Evolutionary conservation across 2,113 vertebrate species (phyloP), one percentile per base, ranked within the genome.

Genomic region (Boulengeromyrus knoepffleri): DNA sequence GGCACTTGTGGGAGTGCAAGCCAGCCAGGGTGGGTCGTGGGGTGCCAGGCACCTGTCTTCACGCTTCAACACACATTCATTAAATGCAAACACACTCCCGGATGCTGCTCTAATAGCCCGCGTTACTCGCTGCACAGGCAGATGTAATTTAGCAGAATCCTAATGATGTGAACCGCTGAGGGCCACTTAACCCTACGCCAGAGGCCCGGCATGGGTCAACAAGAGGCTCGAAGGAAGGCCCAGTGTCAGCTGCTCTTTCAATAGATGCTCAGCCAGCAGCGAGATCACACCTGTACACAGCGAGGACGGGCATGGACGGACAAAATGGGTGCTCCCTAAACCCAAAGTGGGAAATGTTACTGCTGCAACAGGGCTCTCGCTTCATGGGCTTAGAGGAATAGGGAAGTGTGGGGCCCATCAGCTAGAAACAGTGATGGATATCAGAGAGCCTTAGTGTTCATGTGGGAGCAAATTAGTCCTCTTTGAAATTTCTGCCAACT

Each of bases 31-130:
- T 10, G 21, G 36, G 66, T 15, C 13, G 3, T 12, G 13, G 62
- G 17, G 17, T n/a, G 39, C 36, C 24, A 1, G 15, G 84, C 46
- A 87, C 56, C 89, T 90, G 89, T 3, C 56, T 70, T 36, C 83
- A 85, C 1, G 85, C 83, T 66, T 46, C 24, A 45, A 24, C 46
- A 27, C 49, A 84, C 77, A 89, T 89, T 89, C 77, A 90, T 86
- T 17, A 49, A 86, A 87, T 27, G 58, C 89, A 90, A 90, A 87
- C 85, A 90, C n/a, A 74, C 53, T 70, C 17, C 84, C 56, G 13
- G 58, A 15, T 19, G 21, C 31, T 45, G 19, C 50, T n/a, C 21
- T 46, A 62, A 88, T 89, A 47, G 77, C 24, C 49, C 1, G 5
- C 7, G 13, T 85, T 74, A 58, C 15, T 42, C 56, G 3, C 58